Conservation (phyloP, 2,113 vertebrate genomes). For the Capreolus pygargus region DNA sequence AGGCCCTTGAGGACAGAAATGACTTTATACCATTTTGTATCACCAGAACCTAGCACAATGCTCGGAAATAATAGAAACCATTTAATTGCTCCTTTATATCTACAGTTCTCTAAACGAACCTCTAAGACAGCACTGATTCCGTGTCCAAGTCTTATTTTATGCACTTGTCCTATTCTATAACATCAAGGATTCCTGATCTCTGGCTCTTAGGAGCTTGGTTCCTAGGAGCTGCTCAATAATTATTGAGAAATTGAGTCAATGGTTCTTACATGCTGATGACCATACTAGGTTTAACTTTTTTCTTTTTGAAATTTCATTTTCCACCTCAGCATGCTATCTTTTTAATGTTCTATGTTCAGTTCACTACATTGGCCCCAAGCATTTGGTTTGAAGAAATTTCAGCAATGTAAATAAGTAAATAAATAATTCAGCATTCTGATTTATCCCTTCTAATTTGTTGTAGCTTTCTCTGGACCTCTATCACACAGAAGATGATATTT, state of each 20-base stretch:
- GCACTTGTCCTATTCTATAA: not conserved
- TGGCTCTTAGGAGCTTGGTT: not conserved
- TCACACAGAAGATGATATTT: conserved; percentile 98
- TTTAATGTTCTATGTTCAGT: not conserved
- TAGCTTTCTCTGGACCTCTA: conserved; percentile 98
- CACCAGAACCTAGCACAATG: not conserved
- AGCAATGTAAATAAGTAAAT: not conserved
- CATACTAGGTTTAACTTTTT: not conserved
- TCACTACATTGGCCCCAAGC: not conserved
- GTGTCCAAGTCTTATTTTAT: not conserved
- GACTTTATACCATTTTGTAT: not conserved
- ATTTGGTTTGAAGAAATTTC: not conserved
- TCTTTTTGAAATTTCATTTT: not conserved
- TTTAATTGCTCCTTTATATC: not conserved
- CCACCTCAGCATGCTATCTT: not conserved
- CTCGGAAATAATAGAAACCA: not conserved
- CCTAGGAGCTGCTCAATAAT: not conserved
- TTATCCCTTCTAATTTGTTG: conserved; percentile 48
- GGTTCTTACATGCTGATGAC: not conserved
- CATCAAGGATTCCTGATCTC: not conserved
- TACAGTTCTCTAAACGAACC: not conserved
- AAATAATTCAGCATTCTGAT: not conserved
- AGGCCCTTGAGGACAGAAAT: not conserved
- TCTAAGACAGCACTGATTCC: not conserved
- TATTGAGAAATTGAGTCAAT: not conserved